These are phyloP conservation scores for Sacculina carcini DNA, from an alignment of 2,888 invertebrate genomes.

Conservation along the genomic window DNA sequence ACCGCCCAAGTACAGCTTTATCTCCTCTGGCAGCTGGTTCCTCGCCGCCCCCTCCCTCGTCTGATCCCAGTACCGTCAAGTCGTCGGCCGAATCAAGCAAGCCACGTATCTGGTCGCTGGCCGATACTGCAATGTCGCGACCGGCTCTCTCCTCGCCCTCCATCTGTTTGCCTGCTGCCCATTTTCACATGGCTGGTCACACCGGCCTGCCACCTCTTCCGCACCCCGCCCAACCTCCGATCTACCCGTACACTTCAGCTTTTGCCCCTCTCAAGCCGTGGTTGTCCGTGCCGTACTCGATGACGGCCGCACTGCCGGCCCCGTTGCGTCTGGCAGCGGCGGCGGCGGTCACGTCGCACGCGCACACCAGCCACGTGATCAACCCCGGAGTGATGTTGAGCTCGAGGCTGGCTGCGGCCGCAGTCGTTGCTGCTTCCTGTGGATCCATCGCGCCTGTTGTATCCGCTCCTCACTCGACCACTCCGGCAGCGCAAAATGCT, in stretches of 20 bases:
- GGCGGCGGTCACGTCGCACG: not conserved
- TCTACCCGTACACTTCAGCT: constrained; percentile 23
- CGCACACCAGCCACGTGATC: no score
- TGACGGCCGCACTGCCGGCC: no score
- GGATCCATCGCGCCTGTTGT: not conserved
- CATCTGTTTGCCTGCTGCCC: no score
- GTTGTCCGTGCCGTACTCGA: not conserved
- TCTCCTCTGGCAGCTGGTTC: constrained; percentile 4
- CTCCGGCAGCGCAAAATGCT: not conserved
- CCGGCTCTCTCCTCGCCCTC: not conserved
- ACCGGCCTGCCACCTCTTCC: not conserved
- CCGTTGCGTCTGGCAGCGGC: not conserved
- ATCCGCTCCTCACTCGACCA: not conserved
- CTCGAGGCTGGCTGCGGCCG: not conserved
- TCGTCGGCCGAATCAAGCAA: constrained; percentile 23
- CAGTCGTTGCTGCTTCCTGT: not conserved
- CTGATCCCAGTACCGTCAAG: constrained; percentile 6
- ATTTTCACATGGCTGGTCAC: no score
- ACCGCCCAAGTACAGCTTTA: constrained; percentile 8
- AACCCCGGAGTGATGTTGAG: no score
- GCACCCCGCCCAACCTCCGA: constrained; percentile 27
- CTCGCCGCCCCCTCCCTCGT: constrained; percentile 6
- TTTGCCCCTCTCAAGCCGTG: not conserved
- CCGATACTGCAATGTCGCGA: constrained; percentile 65
- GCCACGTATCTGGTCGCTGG: constrained; percentile 74